Evolutionary conservation across 2,888 invertebrate genomes (phyloP).

Genomic region (Trichogramma evanescens): DNA sequence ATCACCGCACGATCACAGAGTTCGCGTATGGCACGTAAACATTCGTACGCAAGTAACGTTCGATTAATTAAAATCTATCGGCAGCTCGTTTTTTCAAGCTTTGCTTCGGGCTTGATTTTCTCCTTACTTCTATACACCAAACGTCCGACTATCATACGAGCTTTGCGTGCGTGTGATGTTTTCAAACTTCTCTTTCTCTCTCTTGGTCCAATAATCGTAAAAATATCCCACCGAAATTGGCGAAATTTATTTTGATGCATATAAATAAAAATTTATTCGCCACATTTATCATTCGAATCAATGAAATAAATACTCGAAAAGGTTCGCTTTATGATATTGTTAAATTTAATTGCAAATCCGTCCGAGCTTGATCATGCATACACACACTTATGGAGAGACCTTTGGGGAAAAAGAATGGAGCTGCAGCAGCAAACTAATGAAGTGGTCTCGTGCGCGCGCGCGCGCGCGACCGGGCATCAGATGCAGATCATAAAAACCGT

Average conservation of each 20-base stretch:
- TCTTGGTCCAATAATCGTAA: too few species aligned
- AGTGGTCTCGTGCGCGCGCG: constrained; percentile 26
- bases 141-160: too few species aligned
- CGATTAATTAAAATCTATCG: too few species aligned
- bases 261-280: constrained; percentile 21
- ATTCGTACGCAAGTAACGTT: too few species aligned
- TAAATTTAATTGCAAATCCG: constrained; percentile 18
- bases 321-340: constrained; percentile 20
- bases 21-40: too few species aligned
- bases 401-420: constrained; percentile 3
- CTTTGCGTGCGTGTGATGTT: too few species aligned
- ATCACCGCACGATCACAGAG: too few species aligned
- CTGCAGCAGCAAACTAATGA: constrained; percentile 32
- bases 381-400: neutral
- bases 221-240: too few species aligned
- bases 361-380: neutral
- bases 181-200: too few species aligned
- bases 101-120: too few species aligned
- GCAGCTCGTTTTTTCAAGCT: too few species aligned
- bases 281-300: constrained; percentile 20
- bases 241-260: constrained; percentile 6
- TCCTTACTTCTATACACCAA: too few species aligned
- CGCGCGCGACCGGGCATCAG: constrained; percentile 13
- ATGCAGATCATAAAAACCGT: constrained; percentile 28
- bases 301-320: constrained; percentile 20